Conservation (phyloP, 2,888 invertebrate species). For the Andrena camellia region DNA sequence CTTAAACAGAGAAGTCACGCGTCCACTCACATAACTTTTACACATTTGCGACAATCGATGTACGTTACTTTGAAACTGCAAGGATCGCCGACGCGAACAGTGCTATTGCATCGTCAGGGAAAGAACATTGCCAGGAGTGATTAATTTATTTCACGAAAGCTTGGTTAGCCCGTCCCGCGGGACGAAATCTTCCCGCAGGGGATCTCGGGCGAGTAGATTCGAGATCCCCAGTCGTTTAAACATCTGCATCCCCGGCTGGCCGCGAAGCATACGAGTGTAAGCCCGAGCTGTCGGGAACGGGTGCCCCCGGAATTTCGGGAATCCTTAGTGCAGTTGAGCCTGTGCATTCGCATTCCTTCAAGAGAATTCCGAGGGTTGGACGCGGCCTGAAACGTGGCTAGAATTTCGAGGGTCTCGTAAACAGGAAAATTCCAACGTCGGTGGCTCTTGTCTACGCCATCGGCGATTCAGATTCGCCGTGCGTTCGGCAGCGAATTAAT, state of each 20-base stretch:
- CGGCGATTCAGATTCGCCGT: not conserved
- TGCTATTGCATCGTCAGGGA: not conserved
- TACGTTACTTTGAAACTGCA: not conserved
- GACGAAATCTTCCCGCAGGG: not conserved
- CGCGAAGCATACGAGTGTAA: constrained; percentile 30
- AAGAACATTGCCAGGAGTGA: not conserved
- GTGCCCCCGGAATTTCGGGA: constrained; percentile 57
- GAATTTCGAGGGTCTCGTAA: constrained; percentile 24
- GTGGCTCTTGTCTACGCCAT: constrained; percentile 7
- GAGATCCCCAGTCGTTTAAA: constrained; percentile 26
- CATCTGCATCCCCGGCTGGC: constrained; percentile 35
- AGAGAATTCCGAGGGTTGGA: constrained; percentile 39
- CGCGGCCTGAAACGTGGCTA: constrained; percentile 41
- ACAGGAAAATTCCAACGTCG: constrained; percentile 23
- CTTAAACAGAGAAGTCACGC: not conserved
- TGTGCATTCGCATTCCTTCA: constrained; percentile 50
- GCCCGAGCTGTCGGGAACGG: constrained; percentile 21
- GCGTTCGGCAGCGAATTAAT: constrained; percentile 5
- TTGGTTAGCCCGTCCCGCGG: not conserved
- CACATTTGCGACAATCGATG: not conserved
- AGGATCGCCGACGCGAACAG: not conserved
- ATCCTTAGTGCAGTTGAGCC: constrained; percentile 32
- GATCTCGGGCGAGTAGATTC: not conserved
- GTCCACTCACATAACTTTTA: not conserved
- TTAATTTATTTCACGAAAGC: not conserved